Evolutionary conservation across 2,113 vertebrate species (phyloP), one percentile per base, ranked within the genome.

Genomic region (Scomber japonicus): DNA sequence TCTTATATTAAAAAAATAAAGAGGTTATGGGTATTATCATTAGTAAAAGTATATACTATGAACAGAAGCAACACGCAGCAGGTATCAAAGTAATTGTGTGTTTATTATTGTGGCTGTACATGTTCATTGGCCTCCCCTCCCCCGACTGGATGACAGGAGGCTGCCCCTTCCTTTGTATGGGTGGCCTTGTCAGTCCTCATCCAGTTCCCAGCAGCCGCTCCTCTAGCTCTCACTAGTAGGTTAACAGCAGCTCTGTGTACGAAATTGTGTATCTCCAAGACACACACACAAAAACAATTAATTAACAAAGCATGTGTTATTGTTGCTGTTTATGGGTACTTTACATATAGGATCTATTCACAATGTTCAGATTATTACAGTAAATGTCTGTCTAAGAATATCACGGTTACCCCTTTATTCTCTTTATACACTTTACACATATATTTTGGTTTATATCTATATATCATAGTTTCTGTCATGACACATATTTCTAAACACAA

Each of bases 171-270:
- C 89, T 92, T 92, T 92, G 89, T 91, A 85, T 64, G 88, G 84
- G 90, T 90, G 89, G 91, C 91, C 90, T 92, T 91, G 90, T 93
- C 91, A 92, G 82, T 90, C 85, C 83, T 84, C 87, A 88, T 91
- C 88, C 86, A 77, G 82, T 80, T 88, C 82, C 86, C 56, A 87
- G 86, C 78, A 82, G 75, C 89, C 81, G 63, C 67, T 84, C 77
- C 68, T 82, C 61, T 27, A 35, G 74, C 75, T 81, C 75, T 77
- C 62, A 51, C 64, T 54, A 13, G 17, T 51, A 54, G 59, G 51
- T 73, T 79, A 79, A 73, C 57, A 50, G 21, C 71, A 71, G 66
- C 48, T 64, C 60, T 57, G 54, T 31, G 56, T 85, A 40, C 57
- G 85, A 69, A 68, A 5, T 17, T 61, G 14, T 69, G 31, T 10